Conservation (phyloP, 2,888 invertebrate genomes). For the Zygothrica quintamaculata region DNA sequence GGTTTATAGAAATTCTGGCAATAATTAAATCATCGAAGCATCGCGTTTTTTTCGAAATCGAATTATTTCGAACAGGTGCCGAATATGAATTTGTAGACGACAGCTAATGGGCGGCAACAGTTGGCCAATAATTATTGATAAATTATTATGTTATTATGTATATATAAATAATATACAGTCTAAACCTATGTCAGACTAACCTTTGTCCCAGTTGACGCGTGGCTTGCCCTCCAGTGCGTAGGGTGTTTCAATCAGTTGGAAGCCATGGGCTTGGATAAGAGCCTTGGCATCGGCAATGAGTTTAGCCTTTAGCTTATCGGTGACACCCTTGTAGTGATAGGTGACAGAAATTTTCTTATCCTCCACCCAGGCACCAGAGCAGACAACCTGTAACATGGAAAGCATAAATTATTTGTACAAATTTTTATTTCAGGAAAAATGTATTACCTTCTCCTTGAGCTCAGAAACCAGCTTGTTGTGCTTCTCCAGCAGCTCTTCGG, state of each 20-base stretch:
- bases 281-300: conserved; percentile 87
- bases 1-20: conserved; percentile 51
- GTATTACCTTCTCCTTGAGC: conserved; percentile 87
- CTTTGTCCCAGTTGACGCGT: conserved; percentile 92
- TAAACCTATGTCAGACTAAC: conserved; percentile 79
- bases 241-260: conserved; percentile 89
- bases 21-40: conserved; percentile 78
- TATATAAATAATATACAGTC: background rate
- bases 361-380: conserved; percentile 91
- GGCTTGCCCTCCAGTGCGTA: conserved; percentile 92
- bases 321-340: conserved; percentile 90
- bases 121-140: conserved; percentile 48
- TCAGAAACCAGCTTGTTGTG: conserved; percentile 88
- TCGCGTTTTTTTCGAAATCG: conserved; percentile 65
- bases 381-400: conserved; percentile 86
- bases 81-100: conserved; percentile 28
- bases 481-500: conserved; percentile 88
- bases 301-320: conserved; percentile 86
- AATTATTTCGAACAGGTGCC: conserved; percentile 77
- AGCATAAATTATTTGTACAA: background rate
- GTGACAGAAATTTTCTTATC: conserved; percentile 90
- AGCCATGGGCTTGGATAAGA: conserved; percentile 88
- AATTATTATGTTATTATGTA: background rate
- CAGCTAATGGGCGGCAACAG: conserved; percentile 68
- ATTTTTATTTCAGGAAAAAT: background rate